Percentiles rank a stretch among this genome's conserved stretches.
These are phyloP conservation scores for Pelecanoides urinatrix DNA, from an alignment of 2,113 vertebrate genomes.

Conservation along the genomic window DNA sequence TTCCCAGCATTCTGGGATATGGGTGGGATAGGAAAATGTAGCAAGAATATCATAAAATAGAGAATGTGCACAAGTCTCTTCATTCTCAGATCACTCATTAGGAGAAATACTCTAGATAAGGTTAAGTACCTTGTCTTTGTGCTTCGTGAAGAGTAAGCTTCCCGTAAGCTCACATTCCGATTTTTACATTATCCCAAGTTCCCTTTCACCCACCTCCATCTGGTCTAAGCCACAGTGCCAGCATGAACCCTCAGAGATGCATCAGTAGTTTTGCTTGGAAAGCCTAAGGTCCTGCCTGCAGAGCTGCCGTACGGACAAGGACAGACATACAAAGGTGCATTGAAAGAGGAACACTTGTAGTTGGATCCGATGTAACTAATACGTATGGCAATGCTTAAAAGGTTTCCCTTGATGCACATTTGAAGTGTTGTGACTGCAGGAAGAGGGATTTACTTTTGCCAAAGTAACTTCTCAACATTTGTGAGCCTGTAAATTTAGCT, in stretches of 20 bases:
- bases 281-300: background rate
- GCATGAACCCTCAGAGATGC: background rate
- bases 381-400: accelerated
- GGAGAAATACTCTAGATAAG: background rate
- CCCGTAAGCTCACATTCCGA: accelerated
- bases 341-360: accelerated
- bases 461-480: slow-evolving; percentile 12
- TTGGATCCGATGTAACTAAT: accelerated
- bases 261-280: background rate
- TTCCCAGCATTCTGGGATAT: background rate
- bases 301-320: background rate
- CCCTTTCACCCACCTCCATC: background rate
- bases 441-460: background rate
- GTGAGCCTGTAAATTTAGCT: background rate
- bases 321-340: accelerated
- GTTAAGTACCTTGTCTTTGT: slow-evolving; percentile 24
- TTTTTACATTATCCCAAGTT: background rate
- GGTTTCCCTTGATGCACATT: background rate
- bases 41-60: background rate
- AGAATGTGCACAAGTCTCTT: background rate
- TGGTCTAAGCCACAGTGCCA: background rate
- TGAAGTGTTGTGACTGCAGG: background rate
- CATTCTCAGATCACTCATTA: background rate
- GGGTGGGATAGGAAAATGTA: background rate
- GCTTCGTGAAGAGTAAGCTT: background rate